Conservation (phyloP, 2,113 vertebrate species). For the Todiramphus saurophagus region DNA sequence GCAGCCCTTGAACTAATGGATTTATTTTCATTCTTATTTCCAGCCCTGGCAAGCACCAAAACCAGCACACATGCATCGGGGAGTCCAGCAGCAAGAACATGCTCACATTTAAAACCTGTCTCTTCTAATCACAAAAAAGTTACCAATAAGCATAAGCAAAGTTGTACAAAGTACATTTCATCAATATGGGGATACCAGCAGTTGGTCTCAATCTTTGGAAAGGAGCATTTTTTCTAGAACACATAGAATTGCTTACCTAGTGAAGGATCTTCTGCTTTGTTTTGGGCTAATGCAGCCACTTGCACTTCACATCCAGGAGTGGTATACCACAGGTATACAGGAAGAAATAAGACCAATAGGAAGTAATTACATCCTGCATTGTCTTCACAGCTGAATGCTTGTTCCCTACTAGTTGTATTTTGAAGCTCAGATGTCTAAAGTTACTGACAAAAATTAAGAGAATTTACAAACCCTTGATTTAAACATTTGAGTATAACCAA, state of each 20-base stretch:
- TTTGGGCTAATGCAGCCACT: neutral
- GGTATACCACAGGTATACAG: neutral
- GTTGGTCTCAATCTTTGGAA: neutral
- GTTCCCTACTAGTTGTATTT: neutral
- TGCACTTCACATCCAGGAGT: neutral
- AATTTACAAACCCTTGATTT: neutral
- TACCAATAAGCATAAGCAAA: neutral
- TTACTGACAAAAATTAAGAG: neutral
- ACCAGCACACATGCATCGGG: neutral
- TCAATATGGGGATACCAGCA: neutral
- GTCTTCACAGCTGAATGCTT: neutral
- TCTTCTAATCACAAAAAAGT: neutral
- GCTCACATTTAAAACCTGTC: neutral
- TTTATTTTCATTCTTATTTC: neutral
- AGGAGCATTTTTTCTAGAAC: neutral
- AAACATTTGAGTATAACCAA: neutral
- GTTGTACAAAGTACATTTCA: too few relatives aligned
- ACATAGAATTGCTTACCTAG: neutral
- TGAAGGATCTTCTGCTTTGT: neutral
- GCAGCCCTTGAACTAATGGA: neutral
- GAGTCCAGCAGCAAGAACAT: neutral
- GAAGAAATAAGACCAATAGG: neutral
- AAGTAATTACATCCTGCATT: accelerated
- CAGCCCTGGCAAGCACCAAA: neutral
- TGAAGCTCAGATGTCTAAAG: neutral